Percentiles rank a stretch among this genome's conserved stretches.
These are phyloP conservation scores for Gorsachius magnificus DNA, from an alignment of 2,797 vertebrate species.

Conservation along the genomic window DNA sequence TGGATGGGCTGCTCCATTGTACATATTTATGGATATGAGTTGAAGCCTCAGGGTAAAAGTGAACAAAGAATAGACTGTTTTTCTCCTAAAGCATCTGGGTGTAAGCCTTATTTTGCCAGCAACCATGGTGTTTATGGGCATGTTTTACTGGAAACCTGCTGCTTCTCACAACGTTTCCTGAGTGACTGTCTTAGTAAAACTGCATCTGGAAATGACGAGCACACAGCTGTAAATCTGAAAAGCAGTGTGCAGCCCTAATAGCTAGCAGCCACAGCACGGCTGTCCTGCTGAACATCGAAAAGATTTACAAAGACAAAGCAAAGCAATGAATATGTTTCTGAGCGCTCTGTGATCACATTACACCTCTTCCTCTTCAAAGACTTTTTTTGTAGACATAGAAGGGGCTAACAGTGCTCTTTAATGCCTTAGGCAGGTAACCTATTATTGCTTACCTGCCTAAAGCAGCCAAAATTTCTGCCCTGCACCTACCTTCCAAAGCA, in stretches of 20 bases:
- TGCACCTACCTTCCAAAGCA: background rate
- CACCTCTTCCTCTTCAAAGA: background rate
- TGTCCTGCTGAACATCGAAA: slow-evolving; percentile 65
- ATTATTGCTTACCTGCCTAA: background rate
- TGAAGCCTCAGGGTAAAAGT: slow-evolving; percentile 65
- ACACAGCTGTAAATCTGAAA: slow-evolving; percentile 79
- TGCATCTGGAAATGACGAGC: slow-evolving; percentile 83
- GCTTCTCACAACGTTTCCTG: slow-evolving; percentile 80
- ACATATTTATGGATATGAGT: slow-evolving; percentile 48
- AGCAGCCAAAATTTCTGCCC: background rate
- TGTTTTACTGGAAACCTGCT: slow-evolving; percentile 83
- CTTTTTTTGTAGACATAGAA: background rate
- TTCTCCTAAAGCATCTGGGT: slow-evolving; percentile 75
- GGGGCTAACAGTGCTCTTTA: background rate
- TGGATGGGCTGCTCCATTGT: slow-evolving; percentile 34
- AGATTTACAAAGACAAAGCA: slow-evolving; percentile 73
- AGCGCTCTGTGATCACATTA: background rate
- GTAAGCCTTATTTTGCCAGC: slow-evolving; percentile 77
- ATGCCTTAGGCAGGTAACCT: background rate
- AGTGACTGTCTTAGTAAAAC: slow-evolving; percentile 78
- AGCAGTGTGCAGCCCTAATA: slow-evolving; percentile 76
- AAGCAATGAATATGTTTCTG: slow-evolving; percentile 22
- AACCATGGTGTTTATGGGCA: slow-evolving; percentile 79
- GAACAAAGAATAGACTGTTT: slow-evolving; percentile 73
- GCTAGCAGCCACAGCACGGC: slow-evolving; percentile 71